A percentile compares a stretch with the other conserved stretches of the same genome.
Conservation (phyloP, 2,797 vertebrate species). For the Xyrichtys novacula region DNA sequence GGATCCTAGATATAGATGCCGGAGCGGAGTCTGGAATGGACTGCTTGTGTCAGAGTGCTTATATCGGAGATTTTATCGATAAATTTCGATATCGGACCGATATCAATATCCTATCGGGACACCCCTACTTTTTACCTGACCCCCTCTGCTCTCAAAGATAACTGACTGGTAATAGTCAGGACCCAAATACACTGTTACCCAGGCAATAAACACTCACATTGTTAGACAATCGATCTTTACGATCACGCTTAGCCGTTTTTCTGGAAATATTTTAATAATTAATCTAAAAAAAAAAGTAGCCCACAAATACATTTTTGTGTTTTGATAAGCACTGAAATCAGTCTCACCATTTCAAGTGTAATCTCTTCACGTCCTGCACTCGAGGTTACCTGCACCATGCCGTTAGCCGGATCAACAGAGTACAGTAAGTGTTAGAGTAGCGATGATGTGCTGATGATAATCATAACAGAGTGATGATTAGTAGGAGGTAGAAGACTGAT, state of each 20-base stretch:
- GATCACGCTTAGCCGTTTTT: background rate
- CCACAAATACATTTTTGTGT: conserved; percentile 23
- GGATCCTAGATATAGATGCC: too few relatives aligned
- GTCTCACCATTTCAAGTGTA: conserved; percentile 8
- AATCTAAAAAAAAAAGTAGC: background rate
- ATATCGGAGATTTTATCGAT: too few relatives aligned
- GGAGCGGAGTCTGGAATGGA: too few relatives aligned
- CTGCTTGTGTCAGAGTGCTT: too few relatives aligned
- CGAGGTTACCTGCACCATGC: conserved; percentile 19
- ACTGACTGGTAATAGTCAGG: too few relatives aligned
- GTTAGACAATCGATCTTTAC: conserved; percentile 57
- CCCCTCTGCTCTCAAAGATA: conserved; percentile 16
- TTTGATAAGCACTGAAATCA: background rate
- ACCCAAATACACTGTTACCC: conserved; percentile 22
- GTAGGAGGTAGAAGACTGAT: conserved; percentile 41
- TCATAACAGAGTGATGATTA: conserved; percentile 26
- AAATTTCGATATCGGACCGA: too few relatives aligned
- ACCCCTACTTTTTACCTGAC: too few relatives aligned
- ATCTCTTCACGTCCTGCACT: background rate
- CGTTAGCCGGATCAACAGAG: conserved; percentile 22
- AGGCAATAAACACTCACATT: conserved; percentile 36
- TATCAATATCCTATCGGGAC: too few relatives aligned
- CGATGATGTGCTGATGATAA: conserved; percentile 34
- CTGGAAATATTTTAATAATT: conserved; percentile 43
- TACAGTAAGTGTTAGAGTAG: conserved; percentile 5